phyloP scores from a whole-genome alignment of 2,797 vertebrate species.

The Rhodeus uyekii region DNA sequence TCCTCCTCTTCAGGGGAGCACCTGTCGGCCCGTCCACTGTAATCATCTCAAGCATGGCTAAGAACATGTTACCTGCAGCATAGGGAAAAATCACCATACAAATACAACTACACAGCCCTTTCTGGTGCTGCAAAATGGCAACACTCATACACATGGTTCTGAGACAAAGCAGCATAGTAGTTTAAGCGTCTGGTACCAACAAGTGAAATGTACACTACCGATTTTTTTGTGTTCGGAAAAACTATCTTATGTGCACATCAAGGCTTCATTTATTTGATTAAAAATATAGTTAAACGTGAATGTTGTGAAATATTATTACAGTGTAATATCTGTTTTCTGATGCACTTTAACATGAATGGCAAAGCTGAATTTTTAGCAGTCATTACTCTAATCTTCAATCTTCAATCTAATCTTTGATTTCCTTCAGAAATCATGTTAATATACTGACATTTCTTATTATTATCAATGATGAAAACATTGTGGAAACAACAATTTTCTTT shows the following conservation, averaged over 20 bases:
- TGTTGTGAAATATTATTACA: too few relatives aligned
- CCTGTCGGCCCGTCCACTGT: conserved; percentile 58
- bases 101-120: conserved; percentile 6
- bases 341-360: too few relatives aligned
- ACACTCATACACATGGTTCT: not conserved
- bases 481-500: too few relatives aligned
- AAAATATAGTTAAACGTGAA: not conserved
- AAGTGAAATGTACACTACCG: not conserved
- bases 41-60: conserved; percentile 58
- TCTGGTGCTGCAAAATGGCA: not conserved
- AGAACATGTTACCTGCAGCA: conserved; percentile 37
- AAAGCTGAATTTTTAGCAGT: too few relatives aligned
- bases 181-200: not conserved
- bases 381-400: too few relatives aligned
- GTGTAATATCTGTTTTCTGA: too few relatives aligned
- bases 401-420: too few relatives aligned
- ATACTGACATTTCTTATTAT: too few relatives aligned
- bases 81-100: conserved; percentile 3
- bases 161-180: not conserved
- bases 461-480: too few relatives aligned
- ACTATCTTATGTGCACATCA: not conserved
- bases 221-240: not conserved
- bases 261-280: not conserved
- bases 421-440: too few relatives aligned
- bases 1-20: conserved; percentile 41